Conservation (phyloP, 2,113 vertebrate species). For the Xiphophorus couchianus region DNA sequence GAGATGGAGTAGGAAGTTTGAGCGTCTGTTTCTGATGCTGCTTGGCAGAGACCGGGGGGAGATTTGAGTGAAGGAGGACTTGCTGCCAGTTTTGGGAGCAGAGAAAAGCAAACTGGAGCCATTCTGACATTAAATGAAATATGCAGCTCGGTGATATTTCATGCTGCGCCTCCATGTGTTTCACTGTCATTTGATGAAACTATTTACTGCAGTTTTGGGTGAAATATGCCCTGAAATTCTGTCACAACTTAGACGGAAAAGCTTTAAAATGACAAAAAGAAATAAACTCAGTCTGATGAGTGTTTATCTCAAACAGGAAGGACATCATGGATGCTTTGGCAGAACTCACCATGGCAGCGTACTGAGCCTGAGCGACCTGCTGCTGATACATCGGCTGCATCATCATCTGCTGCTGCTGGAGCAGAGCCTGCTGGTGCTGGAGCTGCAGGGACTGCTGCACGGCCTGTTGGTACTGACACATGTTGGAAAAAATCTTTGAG, state of each 20-base stretch:
- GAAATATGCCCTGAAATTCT: conserved; percentile 40
- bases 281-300: conserved; percentile 2
- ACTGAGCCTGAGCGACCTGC: conserved; percentile 76
- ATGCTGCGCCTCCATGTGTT: conserved; percentile 72
- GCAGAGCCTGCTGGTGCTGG: conserved; percentile 85
- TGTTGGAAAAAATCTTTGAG: rapidly evolving
- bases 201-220: conserved; percentile 61
- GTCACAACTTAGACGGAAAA: background rate
- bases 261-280: background rate
- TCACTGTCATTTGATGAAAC: conserved; percentile 62
- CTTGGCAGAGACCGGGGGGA: conserved; percentile 49
- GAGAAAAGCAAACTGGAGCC: conserved; percentile 49
- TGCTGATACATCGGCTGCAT: conserved; percentile 88
- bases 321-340: background rate
- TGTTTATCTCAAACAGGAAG: background rate
- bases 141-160: conserved; percentile 51
- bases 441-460: conserved; percentile 82
- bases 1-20: conserved; percentile 63
- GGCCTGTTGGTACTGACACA: conserved; percentile 86
- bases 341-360: conserved; percentile 86
- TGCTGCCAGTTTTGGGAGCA: conserved; percentile 60
- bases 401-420: conserved; percentile 87
- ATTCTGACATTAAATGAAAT: conserved; percentile 64
- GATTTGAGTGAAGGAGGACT: conserved; percentile 19
- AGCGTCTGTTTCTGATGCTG: conserved; percentile 70